A percentile compares a stretch with the other conserved stretches of the same genome.
Conservation (phyloP, 2,888 invertebrate species). For the Empis livida region DNA sequence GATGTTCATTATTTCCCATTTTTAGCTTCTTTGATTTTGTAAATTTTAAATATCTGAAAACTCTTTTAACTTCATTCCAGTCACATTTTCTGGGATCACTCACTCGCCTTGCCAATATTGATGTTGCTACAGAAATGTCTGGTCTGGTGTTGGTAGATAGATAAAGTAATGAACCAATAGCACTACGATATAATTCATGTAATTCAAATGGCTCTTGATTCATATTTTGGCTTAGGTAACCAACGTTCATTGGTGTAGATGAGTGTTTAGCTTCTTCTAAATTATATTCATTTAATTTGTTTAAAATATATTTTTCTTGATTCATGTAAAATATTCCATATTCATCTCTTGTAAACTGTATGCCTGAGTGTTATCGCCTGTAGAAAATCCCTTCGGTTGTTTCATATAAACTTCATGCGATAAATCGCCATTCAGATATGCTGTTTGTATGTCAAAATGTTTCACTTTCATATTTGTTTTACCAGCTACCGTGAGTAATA, state of each 20-base stretch:
- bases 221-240: background rate
- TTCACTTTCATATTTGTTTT: background rate
- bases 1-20: background rate
- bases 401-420: background rate
- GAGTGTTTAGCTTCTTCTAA: constrained; percentile 4
- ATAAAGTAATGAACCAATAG: constrained; percentile 16
- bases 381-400: background rate
- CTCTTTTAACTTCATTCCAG: constrained; percentile 7
- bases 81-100: constrained; percentile 4
- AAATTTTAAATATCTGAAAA: constrained; percentile 13
- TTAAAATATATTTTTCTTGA: constrained; percentile 3
- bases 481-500: constrained; percentile 1
- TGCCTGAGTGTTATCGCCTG: background rate
- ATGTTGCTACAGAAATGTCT: constrained; percentile 12
- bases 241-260: constrained; percentile 5
- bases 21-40: background rate
- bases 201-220: background rate
- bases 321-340: constrained; percentile 1
- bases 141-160: constrained; percentile 14
- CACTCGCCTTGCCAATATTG: constrained; percentile 10
- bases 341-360: background rate
- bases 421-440: constrained; percentile 1
- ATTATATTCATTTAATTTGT: constrained; percentile 1
- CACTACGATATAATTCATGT: constrained; percentile 10
- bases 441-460: background rate